Evolutionary conservation across 2,113 vertebrate genomes (phyloP), one percentile per base, ranked within the genome.

Genomic region (Bos indicus): DNA sequence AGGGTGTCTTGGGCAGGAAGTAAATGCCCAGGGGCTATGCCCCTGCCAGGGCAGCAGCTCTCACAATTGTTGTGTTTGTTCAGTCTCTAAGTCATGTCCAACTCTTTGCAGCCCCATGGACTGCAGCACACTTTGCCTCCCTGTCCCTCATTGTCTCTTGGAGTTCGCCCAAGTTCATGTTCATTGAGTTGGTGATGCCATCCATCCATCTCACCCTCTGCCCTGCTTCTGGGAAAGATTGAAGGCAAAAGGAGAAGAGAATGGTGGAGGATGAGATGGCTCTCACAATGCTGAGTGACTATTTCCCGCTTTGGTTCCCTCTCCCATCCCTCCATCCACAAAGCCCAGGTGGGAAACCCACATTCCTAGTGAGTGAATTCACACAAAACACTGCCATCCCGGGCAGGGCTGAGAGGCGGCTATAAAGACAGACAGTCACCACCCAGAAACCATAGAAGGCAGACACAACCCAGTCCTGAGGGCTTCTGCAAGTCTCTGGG

Each of bases 401-500:
- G 19, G 88, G 83, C 17, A 40, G 56, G 13, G 0, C 46, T 1
- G 62, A 80, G 80, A 57, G 95, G 46, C 19, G 25, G 95, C 91
- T 93, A 43, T 36, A 56, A 83, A 97, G 78, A 30, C 48, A 95
- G 54, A 48, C 19, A 80, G 93, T 80, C 94, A n/a, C n/a, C 56
- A 74, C 90, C 92, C 97, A 98, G 91, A 96, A 91, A 96, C 59
- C 88, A 92, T 89, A 77, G 85, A 95, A 98, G 52, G 43, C 83
- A 87, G 71, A 67, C 30, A 13, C 52, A 81, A 71, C 54, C 86
- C 57, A 90, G 92, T 51, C 54, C 5, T 16, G 3, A 25, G 62
- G 91, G 85, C 85, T 56, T 87, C 46, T 91, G 60, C 91, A 77
- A 33, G 88, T 96, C 92, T 95, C 92, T 54, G 94, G 0, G 1